Conservation (phyloP, 2,888 invertebrate species). For the Byasa hedistus region DNA sequence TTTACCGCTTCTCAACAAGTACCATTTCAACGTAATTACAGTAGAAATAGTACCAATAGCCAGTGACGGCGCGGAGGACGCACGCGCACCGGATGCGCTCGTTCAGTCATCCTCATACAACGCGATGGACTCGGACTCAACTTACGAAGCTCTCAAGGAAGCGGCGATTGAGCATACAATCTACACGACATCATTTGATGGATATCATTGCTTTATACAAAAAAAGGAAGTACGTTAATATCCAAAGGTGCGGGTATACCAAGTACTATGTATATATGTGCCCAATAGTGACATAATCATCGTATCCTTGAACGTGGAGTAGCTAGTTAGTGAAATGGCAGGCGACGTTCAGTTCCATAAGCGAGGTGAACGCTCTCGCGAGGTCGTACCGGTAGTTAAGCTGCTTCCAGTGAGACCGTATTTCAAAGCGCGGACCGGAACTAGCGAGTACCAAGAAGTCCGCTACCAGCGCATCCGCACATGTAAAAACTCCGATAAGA, state of each 20-base stretch:
- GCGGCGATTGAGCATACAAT: conserved; percentile 15
- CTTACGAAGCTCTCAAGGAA: conserved; percentile 28
- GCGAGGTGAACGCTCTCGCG: conserved; percentile 73
- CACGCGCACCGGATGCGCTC: conserved; percentile 24
- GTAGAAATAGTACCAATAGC: neutral
- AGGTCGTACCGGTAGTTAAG: conserved; percentile 53
- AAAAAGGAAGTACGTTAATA: neutral
- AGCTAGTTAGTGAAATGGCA: conserved; percentile 43
- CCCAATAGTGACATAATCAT: conserved; percentile 57
- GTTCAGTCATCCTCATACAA: conserved; percentile 25
- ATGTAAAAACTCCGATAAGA: conserved; percentile 28
- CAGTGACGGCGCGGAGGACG: conserved; percentile 5
- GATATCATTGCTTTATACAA: conserved; percentile 3
- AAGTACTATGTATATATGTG: conserved; percentile 26
- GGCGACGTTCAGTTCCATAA: conserved; percentile 49
- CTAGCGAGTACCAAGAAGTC: conserved; percentile 23
- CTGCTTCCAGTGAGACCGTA: conserved; percentile 34
- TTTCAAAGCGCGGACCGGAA: conserved; percentile 34
- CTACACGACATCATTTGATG: conserved; percentile 13
- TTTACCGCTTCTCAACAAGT: conserved; percentile 24
- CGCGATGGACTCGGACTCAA: conserved; percentile 15
- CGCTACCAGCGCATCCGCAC: conserved; percentile 22
- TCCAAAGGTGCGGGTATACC: neutral
- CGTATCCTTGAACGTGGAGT: conserved; percentile 66
- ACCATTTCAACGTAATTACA: conserved; percentile 8